phyloP scores from a whole-genome alignment of 2,888 invertebrate genomes.

The Aspidiotus rigidus region DNA sequence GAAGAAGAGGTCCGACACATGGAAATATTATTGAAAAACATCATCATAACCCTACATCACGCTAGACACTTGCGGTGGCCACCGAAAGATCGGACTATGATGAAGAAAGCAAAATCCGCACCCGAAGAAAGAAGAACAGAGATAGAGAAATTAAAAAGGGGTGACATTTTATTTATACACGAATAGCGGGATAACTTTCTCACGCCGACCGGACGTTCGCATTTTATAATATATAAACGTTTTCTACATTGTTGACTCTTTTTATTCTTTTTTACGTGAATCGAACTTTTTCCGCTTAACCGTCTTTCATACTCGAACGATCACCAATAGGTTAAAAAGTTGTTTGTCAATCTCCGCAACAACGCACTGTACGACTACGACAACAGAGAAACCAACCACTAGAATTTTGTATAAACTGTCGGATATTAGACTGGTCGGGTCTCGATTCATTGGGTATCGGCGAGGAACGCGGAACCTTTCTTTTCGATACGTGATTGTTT shows the following conservation, averaged over 20 bases:
- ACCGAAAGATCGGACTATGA: not conserved
- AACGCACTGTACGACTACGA: too few species aligned
- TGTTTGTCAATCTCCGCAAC: constrained; percentile 27
- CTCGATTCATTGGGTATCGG: too few species aligned
- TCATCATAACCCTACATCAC: too few species aligned
- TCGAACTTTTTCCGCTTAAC: constrained; percentile 31
- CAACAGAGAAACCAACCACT: too few species aligned
- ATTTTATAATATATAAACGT: not conserved
- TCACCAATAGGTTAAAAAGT: constrained; percentile 31
- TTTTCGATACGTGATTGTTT: too few species aligned
- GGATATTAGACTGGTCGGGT: too few species aligned
- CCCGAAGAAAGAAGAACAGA: not conserved
- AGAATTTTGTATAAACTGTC: too few species aligned
- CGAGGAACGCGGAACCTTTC: too few species aligned
- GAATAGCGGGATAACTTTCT: constrained; percentile 28
- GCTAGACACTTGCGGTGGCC: too few species aligned
- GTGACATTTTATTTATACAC: constrained; percentile 14
- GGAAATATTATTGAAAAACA: too few species aligned
- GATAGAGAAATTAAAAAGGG: constrained; percentile 18
- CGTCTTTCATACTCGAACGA: constrained; percentile 32
- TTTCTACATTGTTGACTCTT: constrained; percentile 32
- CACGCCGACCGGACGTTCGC: constrained; percentile 32
- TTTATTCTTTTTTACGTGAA: constrained; percentile 26
- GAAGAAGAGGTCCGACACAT: not conserved
- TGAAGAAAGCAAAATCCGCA: not conserved